Evolutionary conservation across 2,797 vertebrate genomes (phyloP), one percentile per base, ranked within the genome.

Genomic region (Alcedo atthis): DNA sequence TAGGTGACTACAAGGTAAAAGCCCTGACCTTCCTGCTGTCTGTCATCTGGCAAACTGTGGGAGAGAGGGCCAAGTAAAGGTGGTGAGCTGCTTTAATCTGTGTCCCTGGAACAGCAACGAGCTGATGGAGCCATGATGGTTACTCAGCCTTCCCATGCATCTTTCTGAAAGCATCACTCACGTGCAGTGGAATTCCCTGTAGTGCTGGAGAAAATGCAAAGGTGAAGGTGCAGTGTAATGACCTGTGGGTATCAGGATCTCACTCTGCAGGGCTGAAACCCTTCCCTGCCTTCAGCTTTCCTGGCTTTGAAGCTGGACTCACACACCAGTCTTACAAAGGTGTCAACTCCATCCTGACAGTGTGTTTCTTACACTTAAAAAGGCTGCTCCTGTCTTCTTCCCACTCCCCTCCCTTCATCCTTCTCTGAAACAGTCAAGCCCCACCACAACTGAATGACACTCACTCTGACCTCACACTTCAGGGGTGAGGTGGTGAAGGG

Each of bases 291-390:
- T 85, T 33, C 12, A 17, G 35, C 48, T 85, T 67, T 66, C 42
- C 49, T 42, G 57, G 49, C 80, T 92, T 85, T 87, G 76, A 74
- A 66, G 33, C 2, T 58, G 59, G 54, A 32, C 37, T 84, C 40
- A 0, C 16, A 32, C 2, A 2, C 46, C 20, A 46, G 69, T 57
- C 35, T 64, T 22, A 40, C 0, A 0, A 42, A 73, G 59, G 33
- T 61, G 49, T 48, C 59, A 57, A 8, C 59, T 69, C 87, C 48
- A 43, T 66, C 59, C 58, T 67, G 40, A n/a, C 30, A 54, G 42
- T 0, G 1, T 15, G 30, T 84, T 80, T 82, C 59, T 48, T 46
- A 1, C 5, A 4, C 46, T 58, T 54, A 28, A 68, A 68, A 62
- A 62, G 46, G n/a, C 12, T 45, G 30, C 5, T 64, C 12, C 15